phyloP scores from a whole-genome alignment of 1,140 invertebrate species.

The Amyelois transitella region DNA sequence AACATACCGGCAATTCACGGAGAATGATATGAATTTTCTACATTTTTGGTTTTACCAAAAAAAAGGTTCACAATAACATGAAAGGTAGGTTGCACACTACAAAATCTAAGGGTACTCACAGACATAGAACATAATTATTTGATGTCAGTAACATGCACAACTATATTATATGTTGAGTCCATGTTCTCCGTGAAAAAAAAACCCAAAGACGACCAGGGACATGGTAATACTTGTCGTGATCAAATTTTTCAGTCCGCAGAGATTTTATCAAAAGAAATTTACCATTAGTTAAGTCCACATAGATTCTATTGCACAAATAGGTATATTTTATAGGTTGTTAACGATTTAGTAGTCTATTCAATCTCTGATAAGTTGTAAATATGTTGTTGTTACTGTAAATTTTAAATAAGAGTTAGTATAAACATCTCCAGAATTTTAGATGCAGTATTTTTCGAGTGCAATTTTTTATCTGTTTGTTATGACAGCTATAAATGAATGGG shows the following conservation, averaged over 20 bases:
- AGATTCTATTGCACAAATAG: constrained; percentile 15
- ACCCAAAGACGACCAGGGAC: too few species aligned
- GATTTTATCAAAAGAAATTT: not conserved
- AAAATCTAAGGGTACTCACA: too few species aligned
- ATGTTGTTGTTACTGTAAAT: constrained; percentile 45
- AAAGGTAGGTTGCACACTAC: too few species aligned
- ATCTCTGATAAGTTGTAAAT: constrained; percentile 66
- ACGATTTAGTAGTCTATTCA: constrained; percentile 36
- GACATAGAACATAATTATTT: too few species aligned
- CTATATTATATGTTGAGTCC: too few species aligned
- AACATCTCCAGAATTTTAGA: constrained; percentile 25
- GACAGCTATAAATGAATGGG: constrained; percentile 38
- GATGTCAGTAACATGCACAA: too few species aligned
- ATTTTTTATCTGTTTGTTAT: constrained; percentile 42
- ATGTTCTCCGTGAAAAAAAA: too few species aligned
- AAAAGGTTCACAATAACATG: too few species aligned
- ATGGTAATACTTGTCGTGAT: too few species aligned
- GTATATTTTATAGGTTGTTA: constrained; percentile 37
- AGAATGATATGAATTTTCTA: too few species aligned
- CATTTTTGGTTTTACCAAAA: too few species aligned
- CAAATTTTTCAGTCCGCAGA: not conserved
- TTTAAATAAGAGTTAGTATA: constrained; percentile 21
- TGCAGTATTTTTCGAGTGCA: constrained; percentile 66
- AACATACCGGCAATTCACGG: too few species aligned
- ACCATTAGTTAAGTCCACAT: not conserved